Evolutionary conservation across 2,888 invertebrate species (phyloP), one percentile per base, ranked within the genome.

Genomic region (Acleris sparsana): DNA sequence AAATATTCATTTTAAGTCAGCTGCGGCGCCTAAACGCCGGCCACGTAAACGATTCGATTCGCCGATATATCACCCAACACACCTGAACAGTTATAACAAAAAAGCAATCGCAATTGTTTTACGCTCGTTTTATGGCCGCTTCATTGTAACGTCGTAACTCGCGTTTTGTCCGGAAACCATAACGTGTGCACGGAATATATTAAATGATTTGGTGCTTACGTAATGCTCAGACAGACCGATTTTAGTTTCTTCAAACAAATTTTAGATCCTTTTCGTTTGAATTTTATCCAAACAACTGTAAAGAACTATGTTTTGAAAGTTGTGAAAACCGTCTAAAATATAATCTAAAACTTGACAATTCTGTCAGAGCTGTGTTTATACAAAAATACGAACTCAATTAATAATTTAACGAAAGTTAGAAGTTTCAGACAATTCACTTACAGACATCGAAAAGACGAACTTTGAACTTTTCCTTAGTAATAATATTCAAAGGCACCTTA

Each of bases 61-160:
- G 79, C 79, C 86, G 73, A 86, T 89, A 88, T 87, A 88, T 88
- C 89, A 89, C 82, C 71, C 78, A 83, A 77, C 85, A 86, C 89
- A 90, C 90, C 89, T 90, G 89, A 85, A 87, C 87, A 79, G 86
- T 84, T 88, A 89, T 89, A 89, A 88, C 87, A 83, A 85, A 86
- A 87, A 88, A 84, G 86, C 87, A 86, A 89, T 87, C 86, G 87
- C 88, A 80, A 86, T 85, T 86, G 87, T 87, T 86, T 84, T 83
- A 84, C 76, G 80, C 77, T 84, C 80, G 80, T 87, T 89, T 89
- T 89, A 89, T 88, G 77, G 86, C 78, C 83, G 80, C 85, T 87
- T 88, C 86, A 88, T 88, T 89, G 82, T 78, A 81, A 81, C 80
- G 78, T 72, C 77, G 55, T 61, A 13, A 58, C 57, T 61, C 65